phyloP scores from a whole-genome alignment of 2,113 vertebrate species.

The Gymnocephalus cernua region DNA sequence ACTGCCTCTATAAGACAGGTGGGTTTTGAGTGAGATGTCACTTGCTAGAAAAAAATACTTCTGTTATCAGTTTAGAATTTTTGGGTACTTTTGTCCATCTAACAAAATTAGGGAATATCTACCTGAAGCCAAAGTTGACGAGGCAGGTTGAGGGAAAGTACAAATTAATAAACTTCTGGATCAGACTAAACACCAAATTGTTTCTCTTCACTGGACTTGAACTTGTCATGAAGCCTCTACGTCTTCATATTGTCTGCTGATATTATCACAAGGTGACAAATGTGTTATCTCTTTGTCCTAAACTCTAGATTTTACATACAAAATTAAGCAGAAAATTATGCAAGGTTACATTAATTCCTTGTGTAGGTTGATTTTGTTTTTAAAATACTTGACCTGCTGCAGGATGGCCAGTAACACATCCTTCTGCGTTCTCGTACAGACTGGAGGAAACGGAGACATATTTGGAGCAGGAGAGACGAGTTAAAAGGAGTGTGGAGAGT shows the following conservation, averaged over 20 bases:
- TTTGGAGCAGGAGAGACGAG: conserved; percentile 14
- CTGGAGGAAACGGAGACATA: conserved; percentile 5
- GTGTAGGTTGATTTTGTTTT: not conserved
- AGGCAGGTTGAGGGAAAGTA: not conserved
- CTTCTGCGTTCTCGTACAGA: not conserved
- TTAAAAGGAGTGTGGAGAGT: not conserved
- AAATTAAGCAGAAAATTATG: too few relatives aligned
- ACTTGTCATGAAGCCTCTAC: not conserved
- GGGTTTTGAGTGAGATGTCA: not conserved
- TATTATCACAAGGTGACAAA: not conserved
- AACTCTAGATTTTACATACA: too few relatives aligned
- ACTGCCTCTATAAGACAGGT: not conserved
- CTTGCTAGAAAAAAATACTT: not conserved
- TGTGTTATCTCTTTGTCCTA: not conserved
- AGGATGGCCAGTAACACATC: not conserved
- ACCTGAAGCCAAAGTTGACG: not conserved
- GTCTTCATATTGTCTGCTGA: not conserved
- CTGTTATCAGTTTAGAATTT: not conserved
- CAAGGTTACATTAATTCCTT: not conserved
- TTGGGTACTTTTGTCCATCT: not conserved
- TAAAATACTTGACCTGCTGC: not conserved
- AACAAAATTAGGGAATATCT: not conserved
- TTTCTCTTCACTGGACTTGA: not conserved
- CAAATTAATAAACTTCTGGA: not conserved
- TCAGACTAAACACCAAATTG: not conserved